Evolutionary conservation across 2,797 vertebrate genomes (phyloP), one percentile per base, ranked within the genome.

Genomic region (Psittacula derbiana): DNA sequence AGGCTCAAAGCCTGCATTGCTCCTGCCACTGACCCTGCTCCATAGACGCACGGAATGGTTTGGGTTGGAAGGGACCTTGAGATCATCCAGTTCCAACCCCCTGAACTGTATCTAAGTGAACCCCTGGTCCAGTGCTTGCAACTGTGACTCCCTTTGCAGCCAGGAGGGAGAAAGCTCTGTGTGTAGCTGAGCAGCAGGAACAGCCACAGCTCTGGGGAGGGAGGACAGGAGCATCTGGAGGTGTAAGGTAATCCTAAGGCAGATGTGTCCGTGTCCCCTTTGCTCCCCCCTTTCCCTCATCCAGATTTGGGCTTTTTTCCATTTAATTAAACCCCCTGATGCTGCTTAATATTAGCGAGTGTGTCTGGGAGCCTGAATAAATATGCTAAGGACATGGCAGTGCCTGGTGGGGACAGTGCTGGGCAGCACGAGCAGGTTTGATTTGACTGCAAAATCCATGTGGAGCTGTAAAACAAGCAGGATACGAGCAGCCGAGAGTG

Each of bases 281-380:
- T 71, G 47, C 66, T 71, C 38, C 40, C 17, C 10, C 10, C 13
- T 5, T 60, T 61, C 20, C 58, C 38, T 79, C 24, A 5, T 31
- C 57, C 49, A 25, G 21, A 10, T 49, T 58, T 50, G 36, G 8
- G 6, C n/a, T 24, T 91, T 83, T 94, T 67, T 20, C 74, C 69
- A 49, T 57, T 87, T 91, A 83, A 92, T 94, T 92, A 93, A 95
- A 78, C 19, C 2, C 28, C 17, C 60, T 49, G 55, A 33, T 80
- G 28, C 69, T 28, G 28, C 24, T 92, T 69, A 71, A 88, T 88
- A 61, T 75, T 53, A 53, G 46, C 14, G 24, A 88, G 75, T 12
- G 0, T 10, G 52, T 36, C 76, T 71, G 80, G 80, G 47, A 10
- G 38, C 62, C 20, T 17, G 65, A 81, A 88, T 81, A 69, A 93